phyloP scores from a whole-genome alignment of 64 coral and sea anemone species.

The Porites australiensis region DNA sequence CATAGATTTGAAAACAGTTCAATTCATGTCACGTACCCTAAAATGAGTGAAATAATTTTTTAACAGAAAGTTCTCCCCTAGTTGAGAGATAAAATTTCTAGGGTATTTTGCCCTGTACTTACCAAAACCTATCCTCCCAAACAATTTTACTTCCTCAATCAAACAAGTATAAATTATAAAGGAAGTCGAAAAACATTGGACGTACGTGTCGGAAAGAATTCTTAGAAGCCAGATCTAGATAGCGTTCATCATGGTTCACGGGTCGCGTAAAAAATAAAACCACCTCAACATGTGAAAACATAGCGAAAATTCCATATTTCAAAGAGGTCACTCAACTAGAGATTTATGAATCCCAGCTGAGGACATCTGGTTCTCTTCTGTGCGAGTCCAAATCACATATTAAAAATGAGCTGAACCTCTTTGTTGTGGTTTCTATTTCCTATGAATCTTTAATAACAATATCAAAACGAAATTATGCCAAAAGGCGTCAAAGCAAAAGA shows the following conservation, averaged over 20 bases:
- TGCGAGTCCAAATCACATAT: neutral
- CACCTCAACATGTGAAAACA: neutral
- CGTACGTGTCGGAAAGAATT: neutral
- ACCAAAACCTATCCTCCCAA: neutral
- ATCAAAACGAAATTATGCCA: slow-evolving; percentile 22
- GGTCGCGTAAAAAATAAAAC: neutral
- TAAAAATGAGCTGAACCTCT: neutral
- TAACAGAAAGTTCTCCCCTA: no score
- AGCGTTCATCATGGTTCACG: neutral
- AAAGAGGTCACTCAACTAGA: neutral
- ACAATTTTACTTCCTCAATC: slow-evolving; percentile 13
- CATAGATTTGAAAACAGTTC: neutral
- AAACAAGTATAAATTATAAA: slow-evolving; percentile 26
- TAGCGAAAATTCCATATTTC: neutral
- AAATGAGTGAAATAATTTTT: no score
- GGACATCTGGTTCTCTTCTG: neutral
- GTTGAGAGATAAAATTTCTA: no score
- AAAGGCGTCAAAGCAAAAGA: neutral
- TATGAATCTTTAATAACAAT: slow-evolving; percentile 41
- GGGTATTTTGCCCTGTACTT: neutral
- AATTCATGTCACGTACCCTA: neutral
- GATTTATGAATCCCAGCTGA: neutral
- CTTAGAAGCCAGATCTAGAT: neutral
- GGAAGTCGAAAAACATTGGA: neutral
- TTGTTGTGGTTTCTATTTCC: slow-evolving; percentile 35